Evolutionary conservation across 2,113 vertebrate genomes (phyloP).

Genomic region (Strigops habroptila): DNA sequence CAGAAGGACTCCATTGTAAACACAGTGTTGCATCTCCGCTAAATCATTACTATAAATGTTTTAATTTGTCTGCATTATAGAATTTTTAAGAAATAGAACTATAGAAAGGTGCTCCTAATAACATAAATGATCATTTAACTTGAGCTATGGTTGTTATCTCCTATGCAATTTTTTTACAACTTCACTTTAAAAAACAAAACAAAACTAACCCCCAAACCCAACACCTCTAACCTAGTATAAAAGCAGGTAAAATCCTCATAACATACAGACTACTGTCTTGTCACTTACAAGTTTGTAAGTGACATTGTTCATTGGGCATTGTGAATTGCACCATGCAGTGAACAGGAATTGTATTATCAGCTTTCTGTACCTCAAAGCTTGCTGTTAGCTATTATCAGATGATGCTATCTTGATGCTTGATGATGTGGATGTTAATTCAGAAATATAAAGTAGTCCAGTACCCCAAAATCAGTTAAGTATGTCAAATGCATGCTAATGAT

Average conservation of each 20-base stretch:
- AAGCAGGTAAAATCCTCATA: not conserved
- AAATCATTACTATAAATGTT: not conserved
- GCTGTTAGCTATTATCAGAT: not conserved
- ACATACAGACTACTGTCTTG: not conserved
- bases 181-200: not conserved
- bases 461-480: not conserved
- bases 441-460: not conserved
- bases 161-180: not conserved
- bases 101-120: not conserved
- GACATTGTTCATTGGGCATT: not conserved
- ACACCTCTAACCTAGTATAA: not conserved
- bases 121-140: not conserved
- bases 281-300: not conserved
- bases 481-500: not conserved
- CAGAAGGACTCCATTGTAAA: slow-evolving; percentile 32
- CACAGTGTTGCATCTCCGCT: not conserved
- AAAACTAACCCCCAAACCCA: fast-evolving
- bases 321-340: not conserved
- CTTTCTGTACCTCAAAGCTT: not conserved
- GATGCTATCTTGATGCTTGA: not conserved
- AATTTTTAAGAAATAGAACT: slow-evolving; percentile 10
- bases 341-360: not conserved
- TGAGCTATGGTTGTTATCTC: not conserved
- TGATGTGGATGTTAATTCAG: not conserved
- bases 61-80: not conserved